Base-by-base conservation (phyloP, 2,113 vertebrate genomes). In the Heterotilapia buettikoferi region DNA sequence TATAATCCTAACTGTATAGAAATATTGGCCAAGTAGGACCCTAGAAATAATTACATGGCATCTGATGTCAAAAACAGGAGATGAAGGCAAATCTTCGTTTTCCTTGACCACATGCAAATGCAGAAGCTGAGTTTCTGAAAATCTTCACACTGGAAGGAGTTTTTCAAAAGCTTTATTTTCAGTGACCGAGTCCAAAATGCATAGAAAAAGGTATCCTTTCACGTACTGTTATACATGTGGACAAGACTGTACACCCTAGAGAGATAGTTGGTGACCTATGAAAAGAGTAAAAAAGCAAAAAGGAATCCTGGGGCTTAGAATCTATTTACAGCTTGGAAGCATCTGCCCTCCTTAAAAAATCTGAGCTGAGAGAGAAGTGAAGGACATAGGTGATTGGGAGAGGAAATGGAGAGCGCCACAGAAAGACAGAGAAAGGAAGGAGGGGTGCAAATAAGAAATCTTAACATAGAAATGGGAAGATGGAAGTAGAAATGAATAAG, bases 401-500 rank as follows among this genome's bases (percentile, higher is more conserved):
- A 71, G 57, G 63, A 88, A 87, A 87, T 52, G 18, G 36, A 82
- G 66, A 88, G 40, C 14, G 11, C 40, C 54, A 66, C 21, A 57
- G 78, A 92, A 57, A 83, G 57, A 84, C 18, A 52, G 59, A 79
- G 57, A 12, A 14, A 9, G 29, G 16, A 85, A 31, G 7, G 29
- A 12, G 33, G 16, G 40, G 76, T 7, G 9, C 61, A 92, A 92
- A 91, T 85, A 88, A 85, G 85, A 92, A 91, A 89, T 82, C 86
- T 53, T 84, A 84, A 83, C 86, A 84, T 33, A 82, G 82, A 90
- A 82, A 89, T 43, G 73, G n/a, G 59, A 86, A 89, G 89, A 93
- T 91, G 89, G 88, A 95, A 84, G 82, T 80, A 86, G 81, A 89
- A 93, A 93, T 85, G 90, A 94, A 93, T 88, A 84, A 87, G 91